Percentiles rank a stretch among this genome's conserved stretches.
These are phyloP conservation scores for Andricus curvator DNA, from an alignment of 2,888 invertebrate genomes.

Conservation along the genomic window DNA sequence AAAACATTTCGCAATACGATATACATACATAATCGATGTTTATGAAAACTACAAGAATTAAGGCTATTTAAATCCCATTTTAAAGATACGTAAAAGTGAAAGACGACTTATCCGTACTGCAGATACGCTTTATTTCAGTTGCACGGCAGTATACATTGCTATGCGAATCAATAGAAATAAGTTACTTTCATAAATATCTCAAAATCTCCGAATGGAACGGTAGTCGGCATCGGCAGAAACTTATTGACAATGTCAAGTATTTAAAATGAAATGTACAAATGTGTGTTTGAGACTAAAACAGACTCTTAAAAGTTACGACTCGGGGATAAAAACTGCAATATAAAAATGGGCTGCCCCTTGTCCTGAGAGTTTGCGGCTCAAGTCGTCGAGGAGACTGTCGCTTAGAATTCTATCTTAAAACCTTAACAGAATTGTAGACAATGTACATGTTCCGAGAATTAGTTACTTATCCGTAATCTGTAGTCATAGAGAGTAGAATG, in stretches of 20 bases:
- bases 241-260: conserved; percentile 4
- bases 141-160: not conserved
- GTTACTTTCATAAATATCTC: conserved; percentile 38
- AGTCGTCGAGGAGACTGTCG: not conserved
- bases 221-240: conserved; percentile 4
- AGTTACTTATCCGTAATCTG: not conserved
- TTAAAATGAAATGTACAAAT: conserved; percentile 25
- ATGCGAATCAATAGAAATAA: conserved; percentile 27
- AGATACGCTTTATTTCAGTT: too few species aligned
- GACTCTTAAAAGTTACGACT: conserved; percentile 18
- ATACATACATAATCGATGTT: too few species aligned
- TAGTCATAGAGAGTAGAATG: not conserved
- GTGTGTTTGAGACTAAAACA: not conserved
- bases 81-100: too few species aligned
- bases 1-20: too few species aligned
- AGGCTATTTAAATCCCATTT: too few species aligned
- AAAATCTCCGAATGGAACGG: conserved; percentile 7
- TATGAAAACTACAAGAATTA: too few species aligned
- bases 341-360: conserved; percentile 12
- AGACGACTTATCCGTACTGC: too few species aligned
- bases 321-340: conserved; percentile 29
- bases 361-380: not conserved
- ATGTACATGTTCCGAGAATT: conserved; percentile 12
- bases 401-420: not conserved
- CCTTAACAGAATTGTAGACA: conserved; percentile 25